These are phyloP conservation scores for Neomonachus schauinslandi DNA, from an alignment of 2,113 vertebrate genomes.

Conservation along the genomic window DNA sequence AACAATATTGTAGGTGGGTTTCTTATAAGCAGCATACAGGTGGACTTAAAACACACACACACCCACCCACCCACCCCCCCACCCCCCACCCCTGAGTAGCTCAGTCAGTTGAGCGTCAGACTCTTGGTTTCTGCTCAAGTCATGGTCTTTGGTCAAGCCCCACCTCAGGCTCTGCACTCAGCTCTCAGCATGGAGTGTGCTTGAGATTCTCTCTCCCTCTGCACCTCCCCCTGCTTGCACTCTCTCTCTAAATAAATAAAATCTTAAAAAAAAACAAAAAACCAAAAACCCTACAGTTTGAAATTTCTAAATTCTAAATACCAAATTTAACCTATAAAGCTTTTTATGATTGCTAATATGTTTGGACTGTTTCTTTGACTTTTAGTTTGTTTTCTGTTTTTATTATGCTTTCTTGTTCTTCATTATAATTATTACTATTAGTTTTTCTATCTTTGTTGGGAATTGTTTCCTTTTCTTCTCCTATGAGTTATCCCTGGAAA, in stretches of 20 bases:
- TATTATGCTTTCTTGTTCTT: constrained; percentile 9
- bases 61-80: no score
- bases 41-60: background rate
- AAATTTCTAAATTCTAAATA: constrained; percentile 5
- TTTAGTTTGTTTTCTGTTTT: background rate
- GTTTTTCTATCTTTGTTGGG: background rate
- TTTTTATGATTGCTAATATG: background rate
- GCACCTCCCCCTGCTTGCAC: background rate
- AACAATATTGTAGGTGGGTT: background rate
- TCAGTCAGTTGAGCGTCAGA: background rate
- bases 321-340: background rate
- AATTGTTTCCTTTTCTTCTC: constrained; percentile 8
- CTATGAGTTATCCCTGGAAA: background rate
- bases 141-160: background rate
- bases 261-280: background rate
- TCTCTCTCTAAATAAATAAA: background rate
- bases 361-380: background rate
- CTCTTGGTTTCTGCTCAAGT: background rate
- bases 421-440: background rate
- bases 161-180: background rate
- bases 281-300: background rate
- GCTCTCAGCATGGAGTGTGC: background rate
- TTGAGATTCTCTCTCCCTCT: background rate
- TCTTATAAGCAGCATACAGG: background rate
- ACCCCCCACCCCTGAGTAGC: background rate